phyloP scores from a whole-genome alignment of 1,140 invertebrate species.

The Drosophila sturtevanti region DNA sequence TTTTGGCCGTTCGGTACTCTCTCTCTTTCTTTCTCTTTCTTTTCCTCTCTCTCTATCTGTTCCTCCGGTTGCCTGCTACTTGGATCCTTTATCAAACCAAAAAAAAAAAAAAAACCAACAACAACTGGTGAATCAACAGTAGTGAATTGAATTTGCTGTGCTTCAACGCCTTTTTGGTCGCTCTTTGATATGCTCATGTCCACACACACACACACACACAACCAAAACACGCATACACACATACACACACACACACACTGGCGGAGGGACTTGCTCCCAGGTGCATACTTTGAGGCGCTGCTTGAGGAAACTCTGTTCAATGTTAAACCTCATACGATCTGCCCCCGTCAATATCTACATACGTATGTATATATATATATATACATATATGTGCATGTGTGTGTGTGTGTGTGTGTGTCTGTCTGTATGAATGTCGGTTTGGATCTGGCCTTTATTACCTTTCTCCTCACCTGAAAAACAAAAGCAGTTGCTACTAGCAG shows the following conservation, averaged over 20 bases:
- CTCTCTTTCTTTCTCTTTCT: background rate
- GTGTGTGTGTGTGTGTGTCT: background rate
- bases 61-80: conserved; percentile 16
- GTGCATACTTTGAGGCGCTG: conserved; percentile 48
- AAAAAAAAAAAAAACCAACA: conserved; percentile 54
- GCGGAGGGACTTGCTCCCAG: conserved; percentile 41
- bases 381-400: background rate
- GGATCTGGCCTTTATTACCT: conserved; percentile 11
- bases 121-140: conserved; percentile 66
- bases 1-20: conserved; percentile 39
- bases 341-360: no score
- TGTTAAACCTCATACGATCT: conserved; percentile 22
- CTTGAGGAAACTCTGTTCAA: conserved; percentile 31
- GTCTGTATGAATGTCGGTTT: conserved; percentile 3
- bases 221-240: background rate
- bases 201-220: conserved; percentile 11
- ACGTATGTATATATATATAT: background rate
- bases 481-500: conserved; percentile 42
- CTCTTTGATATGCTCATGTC: conserved; percentile 61
- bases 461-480: conserved; percentile 30
- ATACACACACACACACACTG: conserved; percentile 23
- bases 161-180: conserved; percentile 71
- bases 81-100: conserved; percentile 66
- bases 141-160: conserved; percentile 78
- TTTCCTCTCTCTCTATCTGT: conserved; percentile 19